phyloP scores from a whole-genome alignment of 37 sponge, comb jelly and placozoan genomes.

The Crambe crambe region DNA sequence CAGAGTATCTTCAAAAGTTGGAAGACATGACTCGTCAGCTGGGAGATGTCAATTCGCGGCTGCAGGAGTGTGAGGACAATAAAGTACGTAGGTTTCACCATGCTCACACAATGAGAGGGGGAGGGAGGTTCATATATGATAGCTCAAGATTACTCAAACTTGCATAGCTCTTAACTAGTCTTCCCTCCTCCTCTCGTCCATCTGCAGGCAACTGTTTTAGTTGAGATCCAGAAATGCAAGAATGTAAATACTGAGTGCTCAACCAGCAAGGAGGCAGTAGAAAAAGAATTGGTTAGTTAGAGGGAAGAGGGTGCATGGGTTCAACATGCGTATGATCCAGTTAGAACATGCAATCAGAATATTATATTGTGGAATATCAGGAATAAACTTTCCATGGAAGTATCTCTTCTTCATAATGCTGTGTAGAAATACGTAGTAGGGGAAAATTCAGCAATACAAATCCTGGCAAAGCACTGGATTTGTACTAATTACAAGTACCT shows the following conservation, averaged over 20 bases:
- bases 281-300: neutral
- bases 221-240: neutral
- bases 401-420: no score
- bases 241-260: neutral
- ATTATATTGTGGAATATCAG: no score
- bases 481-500: no score
- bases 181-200: neutral
- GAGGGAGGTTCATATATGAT: no score
- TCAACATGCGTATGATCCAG: no score
- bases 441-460: no score
- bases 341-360: no score
- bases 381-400: no score
- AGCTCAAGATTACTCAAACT: no score
- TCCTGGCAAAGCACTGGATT: no score
- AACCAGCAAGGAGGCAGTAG: neutral
- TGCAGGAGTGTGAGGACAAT: conserved; percentile 12
- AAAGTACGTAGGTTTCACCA: neutral
- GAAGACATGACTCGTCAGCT: conserved; percentile 12
- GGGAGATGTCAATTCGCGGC: neutral
- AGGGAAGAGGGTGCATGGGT: no score
- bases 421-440: no score
- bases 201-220: neutral
- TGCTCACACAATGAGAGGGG: neutral
- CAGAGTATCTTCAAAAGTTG: conserved; percentile 15
- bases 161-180: neutral